A percentile compares a stretch with the other conserved stretches of the same genome.
Conservation (phyloP, 23 tunicate species). For the Ciona savignyi region DNA sequence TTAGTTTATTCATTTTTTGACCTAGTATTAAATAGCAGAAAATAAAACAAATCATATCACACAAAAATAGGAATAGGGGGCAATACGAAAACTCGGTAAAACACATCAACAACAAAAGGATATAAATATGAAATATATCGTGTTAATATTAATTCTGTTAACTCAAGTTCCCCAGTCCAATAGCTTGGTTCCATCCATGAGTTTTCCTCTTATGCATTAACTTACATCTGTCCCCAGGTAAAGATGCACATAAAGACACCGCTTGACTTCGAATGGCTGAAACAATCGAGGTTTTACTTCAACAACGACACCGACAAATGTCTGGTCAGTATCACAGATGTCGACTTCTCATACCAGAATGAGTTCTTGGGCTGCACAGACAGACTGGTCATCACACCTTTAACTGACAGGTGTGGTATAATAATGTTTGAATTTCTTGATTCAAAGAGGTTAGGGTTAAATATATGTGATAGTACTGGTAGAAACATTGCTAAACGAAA, state of each 20-base stretch:
- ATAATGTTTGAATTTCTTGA: not conserved
- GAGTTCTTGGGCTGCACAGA: constrained; percentile 99
- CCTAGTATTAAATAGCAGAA: too few species aligned
- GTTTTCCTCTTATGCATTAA: not conserved
- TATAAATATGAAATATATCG: too few species aligned
- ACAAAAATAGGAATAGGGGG: too few species aligned
- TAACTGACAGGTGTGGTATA: constrained; percentile 78
- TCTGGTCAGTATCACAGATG: constrained; percentile 93
- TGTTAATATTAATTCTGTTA: too few species aligned
- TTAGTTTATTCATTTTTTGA: too few species aligned
- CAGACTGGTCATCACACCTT: constrained; percentile 96
- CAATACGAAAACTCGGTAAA: too few species aligned
- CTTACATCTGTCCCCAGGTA: constrained; percentile 23
- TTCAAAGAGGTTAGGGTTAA: too few species aligned
- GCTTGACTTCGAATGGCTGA: constrained; percentile 97
- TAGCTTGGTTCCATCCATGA: not conserved
- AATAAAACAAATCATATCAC: too few species aligned
- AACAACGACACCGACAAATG: constrained; percentile 87
- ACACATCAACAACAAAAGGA: too few species aligned
- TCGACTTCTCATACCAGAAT: constrained; percentile 87
- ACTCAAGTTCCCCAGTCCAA: too few species aligned
- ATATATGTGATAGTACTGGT: too few species aligned
- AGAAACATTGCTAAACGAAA: too few species aligned
- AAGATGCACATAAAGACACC: constrained; percentile 94
- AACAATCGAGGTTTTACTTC: constrained; percentile 96